These are phyloP conservation scores for Leucozona laternaria DNA, from an alignment of 2,888 invertebrate species.

Conservation along the genomic window DNA sequence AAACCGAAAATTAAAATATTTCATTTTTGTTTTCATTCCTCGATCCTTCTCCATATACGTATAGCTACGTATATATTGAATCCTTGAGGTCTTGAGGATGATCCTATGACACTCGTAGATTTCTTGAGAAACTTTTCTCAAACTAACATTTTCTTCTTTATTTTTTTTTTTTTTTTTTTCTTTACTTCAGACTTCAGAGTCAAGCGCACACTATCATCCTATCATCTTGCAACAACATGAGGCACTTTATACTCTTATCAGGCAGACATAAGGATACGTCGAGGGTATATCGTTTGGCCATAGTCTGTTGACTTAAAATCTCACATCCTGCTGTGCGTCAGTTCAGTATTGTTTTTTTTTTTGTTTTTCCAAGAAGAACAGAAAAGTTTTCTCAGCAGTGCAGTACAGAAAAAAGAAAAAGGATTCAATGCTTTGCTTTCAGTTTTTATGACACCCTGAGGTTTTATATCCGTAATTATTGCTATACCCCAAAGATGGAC, in stretches of 20 bases:
- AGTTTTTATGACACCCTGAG: slow-evolving; percentile 72
- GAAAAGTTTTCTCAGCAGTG: slow-evolving; percentile 42
- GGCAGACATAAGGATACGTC: slow-evolving; percentile 57
- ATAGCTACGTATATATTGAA: not conserved
- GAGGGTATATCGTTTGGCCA: slow-evolving; percentile 59
- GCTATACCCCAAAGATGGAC: slow-evolving; percentile 60
- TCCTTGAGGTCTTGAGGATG: slow-evolving; percentile 22
- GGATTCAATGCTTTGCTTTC: slow-evolving; percentile 58
- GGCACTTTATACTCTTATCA: slow-evolving; percentile 52
- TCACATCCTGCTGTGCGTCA: slow-evolving; percentile 47
- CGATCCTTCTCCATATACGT: not conserved
- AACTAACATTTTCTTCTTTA: not conserved
- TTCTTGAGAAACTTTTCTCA: slow-evolving; percentile 27
- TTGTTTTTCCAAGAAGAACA: not conserved
- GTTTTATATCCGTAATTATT: slow-evolving; percentile 73
- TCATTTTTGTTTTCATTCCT: slow-evolving; percentile 59
- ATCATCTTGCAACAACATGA: slow-evolving; percentile 9
- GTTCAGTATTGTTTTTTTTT: not conserved
- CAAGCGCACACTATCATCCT: not conserved
- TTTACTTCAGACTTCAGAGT: too few species aligned
- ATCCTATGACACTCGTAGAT: slow-evolving; percentile 34
- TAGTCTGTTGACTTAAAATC: slow-evolving; percentile 68
- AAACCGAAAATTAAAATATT: slow-evolving; percentile 67
- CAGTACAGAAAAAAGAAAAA: slow-evolving; percentile 17
- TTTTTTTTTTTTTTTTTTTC: not conserved